A percentile compares a stretch with the other conserved stretches of the same genome.
Conservation (phyloP, 2,797 vertebrate species). For the Acomys russatus region DNA sequence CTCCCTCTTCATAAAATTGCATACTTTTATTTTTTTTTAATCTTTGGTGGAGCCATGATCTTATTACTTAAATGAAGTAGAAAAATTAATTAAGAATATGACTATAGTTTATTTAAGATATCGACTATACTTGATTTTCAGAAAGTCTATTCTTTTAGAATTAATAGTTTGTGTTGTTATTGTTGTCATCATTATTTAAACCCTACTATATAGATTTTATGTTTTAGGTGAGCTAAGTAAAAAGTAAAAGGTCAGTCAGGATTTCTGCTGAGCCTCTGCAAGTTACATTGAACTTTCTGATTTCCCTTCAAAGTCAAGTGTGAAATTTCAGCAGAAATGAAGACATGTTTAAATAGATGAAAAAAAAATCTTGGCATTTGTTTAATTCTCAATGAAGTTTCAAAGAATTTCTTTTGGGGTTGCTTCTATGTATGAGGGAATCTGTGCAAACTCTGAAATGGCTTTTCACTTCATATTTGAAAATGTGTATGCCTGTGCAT, state of each 20-base stretch:
- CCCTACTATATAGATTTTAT: not conserved
- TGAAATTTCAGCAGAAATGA: not conserved
- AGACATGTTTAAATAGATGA: not conserved
- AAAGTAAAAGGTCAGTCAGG: not conserved
- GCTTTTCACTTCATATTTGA: constrained; percentile 61
- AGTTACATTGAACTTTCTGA: not conserved
- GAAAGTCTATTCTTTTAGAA: not conserved
- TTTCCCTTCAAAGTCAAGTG: constrained; percentile 30
- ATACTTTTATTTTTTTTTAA: not conserved
- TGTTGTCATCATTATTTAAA: not conserved
- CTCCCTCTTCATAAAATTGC: not conserved
- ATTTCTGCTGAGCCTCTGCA: not conserved
- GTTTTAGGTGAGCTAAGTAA: not conserved
- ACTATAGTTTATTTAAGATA: not conserved
- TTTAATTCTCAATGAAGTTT: constrained; percentile 40
- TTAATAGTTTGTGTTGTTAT: not conserved
- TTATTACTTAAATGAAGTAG: not conserved
- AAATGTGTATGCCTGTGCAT: constrained; percentile 24
- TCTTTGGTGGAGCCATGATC: not conserved
- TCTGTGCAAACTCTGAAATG: not conserved
- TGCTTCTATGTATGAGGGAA: not conserved
- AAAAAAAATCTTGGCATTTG: constrained; percentile 12
- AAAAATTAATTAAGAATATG: constrained; percentile 9
- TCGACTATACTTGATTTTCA: not conserved
- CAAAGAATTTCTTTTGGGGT: not conserved